Conservation (phyloP, 2,797 vertebrate genomes). For the Squalus acanthias region DNA sequence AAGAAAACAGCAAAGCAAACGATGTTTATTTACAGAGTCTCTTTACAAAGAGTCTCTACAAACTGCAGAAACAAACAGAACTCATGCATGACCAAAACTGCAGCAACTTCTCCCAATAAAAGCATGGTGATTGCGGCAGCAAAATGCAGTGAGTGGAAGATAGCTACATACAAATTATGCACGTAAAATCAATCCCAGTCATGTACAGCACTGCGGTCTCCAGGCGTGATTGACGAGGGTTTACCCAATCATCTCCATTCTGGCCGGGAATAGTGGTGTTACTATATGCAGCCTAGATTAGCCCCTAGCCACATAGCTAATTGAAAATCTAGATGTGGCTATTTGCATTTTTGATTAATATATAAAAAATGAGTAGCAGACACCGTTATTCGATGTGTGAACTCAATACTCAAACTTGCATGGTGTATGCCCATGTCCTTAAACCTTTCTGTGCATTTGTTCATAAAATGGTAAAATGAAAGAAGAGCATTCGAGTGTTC, state of each 20-base stretch:
- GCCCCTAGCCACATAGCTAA: background rate
- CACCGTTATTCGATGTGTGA: background rate
- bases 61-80: background rate
- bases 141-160: background rate
- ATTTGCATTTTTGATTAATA: background rate
- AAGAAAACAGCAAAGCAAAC: background rate
- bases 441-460: background rate
- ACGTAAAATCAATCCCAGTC: background rate
- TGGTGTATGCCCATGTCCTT: background rate
- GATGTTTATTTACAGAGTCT: background rate
- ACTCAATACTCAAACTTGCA: background rate
- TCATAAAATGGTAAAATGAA: background rate
- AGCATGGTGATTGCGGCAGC: background rate
- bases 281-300: background rate
- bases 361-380: background rate
- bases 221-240: background rate
- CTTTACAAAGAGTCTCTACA: background rate
- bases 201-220: background rate
- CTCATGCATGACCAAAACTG: background rate
- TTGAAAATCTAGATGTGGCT: background rate
- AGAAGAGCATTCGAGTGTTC: background rate
- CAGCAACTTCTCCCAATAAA: too few species aligned
- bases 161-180: background rate
- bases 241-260: background rate
- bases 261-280: background rate